Evolutionary conservation across 2,888 invertebrate species (phyloP).

Genomic region (Andrena fulva): DNA sequence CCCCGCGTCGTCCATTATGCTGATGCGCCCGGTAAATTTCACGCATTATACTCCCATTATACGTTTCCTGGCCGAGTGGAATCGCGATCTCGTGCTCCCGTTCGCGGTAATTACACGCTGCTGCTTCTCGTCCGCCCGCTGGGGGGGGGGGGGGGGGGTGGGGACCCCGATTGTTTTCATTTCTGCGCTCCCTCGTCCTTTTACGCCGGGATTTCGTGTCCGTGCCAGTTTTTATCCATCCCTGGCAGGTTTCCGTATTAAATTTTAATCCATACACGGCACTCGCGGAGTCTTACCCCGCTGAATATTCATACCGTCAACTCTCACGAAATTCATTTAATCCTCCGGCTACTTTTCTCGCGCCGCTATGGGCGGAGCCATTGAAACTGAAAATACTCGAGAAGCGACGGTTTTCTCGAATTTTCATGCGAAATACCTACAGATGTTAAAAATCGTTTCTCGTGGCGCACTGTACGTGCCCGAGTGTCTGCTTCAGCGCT

Average conservation of each 20-base stretch:
- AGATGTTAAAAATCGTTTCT: constrained; percentile 44
- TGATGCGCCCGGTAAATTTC: constrained; percentile 75
- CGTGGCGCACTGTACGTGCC: constrained; percentile 39
- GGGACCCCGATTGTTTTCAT: constrained; percentile 65
- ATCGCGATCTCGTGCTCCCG: constrained; percentile 71
- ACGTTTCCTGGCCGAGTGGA: constrained; percentile 71
- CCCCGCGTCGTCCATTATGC: constrained; percentile 74
- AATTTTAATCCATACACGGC: background rate
- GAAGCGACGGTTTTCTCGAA: background rate
- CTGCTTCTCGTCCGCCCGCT: constrained; percentile 54
- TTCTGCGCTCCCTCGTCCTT: constrained; percentile 50
- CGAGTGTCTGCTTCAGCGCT: constrained; percentile 6
- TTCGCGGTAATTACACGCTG: constrained; percentile 70
- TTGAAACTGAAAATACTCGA: background rate
- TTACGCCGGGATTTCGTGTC: constrained; percentile 22
- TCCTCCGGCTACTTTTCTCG: background rate
- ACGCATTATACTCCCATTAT: constrained; percentile 75
- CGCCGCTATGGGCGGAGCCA: background rate
- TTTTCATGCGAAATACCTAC: background rate
- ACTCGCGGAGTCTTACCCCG: constrained; percentile 3
- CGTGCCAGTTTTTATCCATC: constrained; percentile 1
- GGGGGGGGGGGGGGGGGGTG: constrained; percentile 2
- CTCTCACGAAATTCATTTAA: background rate
- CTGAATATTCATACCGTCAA: background rate
- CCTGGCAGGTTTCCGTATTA: background rate